phyloP scores from a whole-genome alignment of 2,797 vertebrate species.

The Bradypus variegatus region DNA sequence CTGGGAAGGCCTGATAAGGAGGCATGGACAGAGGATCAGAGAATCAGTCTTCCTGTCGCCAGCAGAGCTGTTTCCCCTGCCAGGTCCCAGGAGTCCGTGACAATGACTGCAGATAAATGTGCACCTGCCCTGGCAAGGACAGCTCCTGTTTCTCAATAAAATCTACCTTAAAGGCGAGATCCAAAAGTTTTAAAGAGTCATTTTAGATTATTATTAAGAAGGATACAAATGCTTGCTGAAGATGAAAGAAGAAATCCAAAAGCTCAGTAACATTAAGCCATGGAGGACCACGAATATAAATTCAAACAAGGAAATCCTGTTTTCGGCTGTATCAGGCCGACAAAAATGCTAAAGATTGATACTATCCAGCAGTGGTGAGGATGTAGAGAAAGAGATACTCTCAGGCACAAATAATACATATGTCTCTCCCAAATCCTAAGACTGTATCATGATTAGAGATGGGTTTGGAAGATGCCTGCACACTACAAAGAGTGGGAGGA shows the following conservation, averaged over 20 bases:
- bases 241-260: constrained; percentile 4
- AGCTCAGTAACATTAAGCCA: background rate
- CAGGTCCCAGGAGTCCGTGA: background rate
- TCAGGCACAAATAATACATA: background rate
- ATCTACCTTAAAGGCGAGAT: constrained; percentile 18
- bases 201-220: constrained; percentile 10
- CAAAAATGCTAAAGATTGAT: background rate
- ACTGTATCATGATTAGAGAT: background rate
- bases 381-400: background rate
- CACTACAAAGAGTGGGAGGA: background rate
- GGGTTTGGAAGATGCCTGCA: background rate
- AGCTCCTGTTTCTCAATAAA: constrained; percentile 33
- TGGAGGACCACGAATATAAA: background rate
- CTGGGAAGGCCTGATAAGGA: background rate
- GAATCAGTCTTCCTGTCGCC: background rate
- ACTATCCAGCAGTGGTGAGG: background rate
- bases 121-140: background rate
- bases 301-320: background rate
- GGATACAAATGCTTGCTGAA: background rate
- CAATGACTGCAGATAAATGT: background rate
- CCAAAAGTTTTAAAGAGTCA: background rate
- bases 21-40: background rate
- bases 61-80: background rate
- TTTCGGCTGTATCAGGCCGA: background rate
- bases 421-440: background rate